phyloP scores from a whole-genome alignment of 2,888 invertebrate species.

The Cryptocheilus praepositus region DNA sequence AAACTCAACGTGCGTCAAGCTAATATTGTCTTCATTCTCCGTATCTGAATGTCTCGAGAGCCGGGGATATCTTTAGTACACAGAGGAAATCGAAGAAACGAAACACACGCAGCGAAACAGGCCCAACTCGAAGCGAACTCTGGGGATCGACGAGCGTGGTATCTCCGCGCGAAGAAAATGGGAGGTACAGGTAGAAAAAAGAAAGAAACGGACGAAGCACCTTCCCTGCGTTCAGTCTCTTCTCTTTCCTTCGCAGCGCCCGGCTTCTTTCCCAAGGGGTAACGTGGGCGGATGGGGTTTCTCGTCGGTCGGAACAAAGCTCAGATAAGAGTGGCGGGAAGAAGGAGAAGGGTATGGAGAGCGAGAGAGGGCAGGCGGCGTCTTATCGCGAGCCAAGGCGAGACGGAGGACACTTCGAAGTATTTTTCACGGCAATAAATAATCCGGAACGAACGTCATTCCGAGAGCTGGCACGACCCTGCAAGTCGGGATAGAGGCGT shows the following conservation, averaged over 20 bases:
- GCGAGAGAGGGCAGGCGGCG: conserved; percentile 18
- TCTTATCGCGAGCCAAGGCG: conserved; percentile 36
- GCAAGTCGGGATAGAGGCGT: conserved; percentile 43
- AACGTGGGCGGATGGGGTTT: conserved; percentile 57
- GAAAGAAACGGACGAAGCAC: conserved; percentile 39
- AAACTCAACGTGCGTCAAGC: neutral
- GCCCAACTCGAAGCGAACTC: conserved; percentile 10
- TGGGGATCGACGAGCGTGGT: conserved; percentile 20
- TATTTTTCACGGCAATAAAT: conserved; percentile 65
- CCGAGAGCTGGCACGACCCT: conserved; percentile 49
- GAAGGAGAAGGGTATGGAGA: conserved; percentile 13
- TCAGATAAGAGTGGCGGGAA: conserved; percentile 54
- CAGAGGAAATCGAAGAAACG: neutral
- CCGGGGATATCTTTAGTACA: neutral
- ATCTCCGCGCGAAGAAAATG: conserved; percentile 36
- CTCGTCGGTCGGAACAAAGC: conserved; percentile 55
- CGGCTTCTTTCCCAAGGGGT: conserved; percentile 43
- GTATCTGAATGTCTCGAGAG: neutral
- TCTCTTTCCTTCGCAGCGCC: conserved; percentile 21
- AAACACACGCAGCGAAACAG: neutral
- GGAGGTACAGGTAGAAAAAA: conserved; percentile 24
- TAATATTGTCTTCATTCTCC: neutral
- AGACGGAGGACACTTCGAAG: conserved; percentile 57
- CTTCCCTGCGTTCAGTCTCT: conserved; percentile 28
- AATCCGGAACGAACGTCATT: conserved; percentile 66